Percentiles rank a stretch among this genome's conserved stretches.
These are phyloP conservation scores for Chelonus formosanus DNA, from an alignment of 2,888 invertebrate genomes.

Conservation along the genomic window DNA sequence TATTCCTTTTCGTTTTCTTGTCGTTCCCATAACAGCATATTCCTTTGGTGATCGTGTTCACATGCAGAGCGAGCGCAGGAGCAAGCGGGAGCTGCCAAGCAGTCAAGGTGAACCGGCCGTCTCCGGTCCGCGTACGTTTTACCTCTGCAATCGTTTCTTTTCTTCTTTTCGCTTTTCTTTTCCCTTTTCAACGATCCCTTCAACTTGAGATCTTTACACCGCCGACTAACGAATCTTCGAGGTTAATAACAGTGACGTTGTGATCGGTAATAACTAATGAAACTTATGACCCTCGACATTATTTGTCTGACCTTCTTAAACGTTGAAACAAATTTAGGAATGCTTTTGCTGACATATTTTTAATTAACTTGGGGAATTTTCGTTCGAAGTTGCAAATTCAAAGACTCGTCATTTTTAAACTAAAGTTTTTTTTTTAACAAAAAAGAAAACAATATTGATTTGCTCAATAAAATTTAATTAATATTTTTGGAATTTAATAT, in stretches of 20 bases:
- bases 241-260: conserved; percentile 25
- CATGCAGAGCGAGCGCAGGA: conserved; percentile 34
- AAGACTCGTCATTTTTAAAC: too few species aligned
- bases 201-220: conserved; percentile 23
- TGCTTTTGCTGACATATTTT: too few species aligned
- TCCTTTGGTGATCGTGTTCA: conserved; percentile 25
- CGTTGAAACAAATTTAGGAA: too few species aligned
- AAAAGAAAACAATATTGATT: too few species aligned
- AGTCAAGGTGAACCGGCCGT: conserved; percentile 62
- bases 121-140: conserved; percentile 21
- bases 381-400: too few species aligned
- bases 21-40: conserved; percentile 21
- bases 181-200: conserved; percentile 33
- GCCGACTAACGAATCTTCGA: conserved; percentile 35
- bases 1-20: conserved; percentile 20
- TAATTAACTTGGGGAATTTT: too few species aligned
- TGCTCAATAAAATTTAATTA: too few species aligned
- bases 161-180: conserved; percentile 16
- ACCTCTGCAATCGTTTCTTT: conserved; percentile 11
- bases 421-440: too few species aligned
- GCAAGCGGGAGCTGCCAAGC: conserved; percentile 41
- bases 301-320: too few species aligned
- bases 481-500: too few species aligned
- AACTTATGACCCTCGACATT: conserved; percentile 20
- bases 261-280: conserved; percentile 34